A percentile compares a stretch with the other conserved stretches of the same genome.
Conservation (phyloP, 2,113 vertebrate species). For the Apodemus sylvaticus region DNA sequence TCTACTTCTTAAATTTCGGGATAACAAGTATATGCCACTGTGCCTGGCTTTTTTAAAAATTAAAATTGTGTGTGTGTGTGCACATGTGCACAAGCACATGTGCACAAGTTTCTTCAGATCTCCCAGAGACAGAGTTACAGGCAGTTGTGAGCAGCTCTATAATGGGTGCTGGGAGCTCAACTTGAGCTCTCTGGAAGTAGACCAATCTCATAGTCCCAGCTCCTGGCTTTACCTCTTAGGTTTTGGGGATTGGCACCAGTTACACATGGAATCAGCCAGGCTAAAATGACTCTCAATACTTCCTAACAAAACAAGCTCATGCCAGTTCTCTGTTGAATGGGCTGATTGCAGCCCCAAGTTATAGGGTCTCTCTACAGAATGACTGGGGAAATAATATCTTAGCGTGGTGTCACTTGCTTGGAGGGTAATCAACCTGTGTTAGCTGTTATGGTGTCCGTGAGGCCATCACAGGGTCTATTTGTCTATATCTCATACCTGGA, state of each 20-base stretch:
- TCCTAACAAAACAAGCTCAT: not conserved
- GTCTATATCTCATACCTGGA: not conserved
- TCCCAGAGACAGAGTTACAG: not conserved
- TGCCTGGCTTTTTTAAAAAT: not conserved
- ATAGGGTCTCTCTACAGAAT: not conserved
- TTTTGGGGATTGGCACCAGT: not conserved
- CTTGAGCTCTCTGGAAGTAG: no score
- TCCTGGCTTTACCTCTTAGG: not conserved
- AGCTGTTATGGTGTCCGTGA: not conserved
- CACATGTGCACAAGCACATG: not conserved
- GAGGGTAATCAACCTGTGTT: not conserved
- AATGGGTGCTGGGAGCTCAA: not conserved
- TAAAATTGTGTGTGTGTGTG: not conserved
- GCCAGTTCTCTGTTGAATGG: not conserved
- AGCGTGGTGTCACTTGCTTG: not conserved
- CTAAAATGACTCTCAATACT: not conserved
- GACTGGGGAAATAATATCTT: not conserved
- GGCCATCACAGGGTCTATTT: not conserved
- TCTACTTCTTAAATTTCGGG: no score
- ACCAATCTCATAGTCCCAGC: not conserved
- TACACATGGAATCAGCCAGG: not conserved
- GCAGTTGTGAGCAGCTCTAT: not conserved
- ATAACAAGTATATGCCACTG: not conserved
- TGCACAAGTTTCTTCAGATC: not conserved
- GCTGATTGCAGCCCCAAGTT: not conserved